These are phyloP conservation scores for Phycodurus eques DNA, from an alignment of 2,113 vertebrate genomes.

Conservation along the genomic window DNA sequence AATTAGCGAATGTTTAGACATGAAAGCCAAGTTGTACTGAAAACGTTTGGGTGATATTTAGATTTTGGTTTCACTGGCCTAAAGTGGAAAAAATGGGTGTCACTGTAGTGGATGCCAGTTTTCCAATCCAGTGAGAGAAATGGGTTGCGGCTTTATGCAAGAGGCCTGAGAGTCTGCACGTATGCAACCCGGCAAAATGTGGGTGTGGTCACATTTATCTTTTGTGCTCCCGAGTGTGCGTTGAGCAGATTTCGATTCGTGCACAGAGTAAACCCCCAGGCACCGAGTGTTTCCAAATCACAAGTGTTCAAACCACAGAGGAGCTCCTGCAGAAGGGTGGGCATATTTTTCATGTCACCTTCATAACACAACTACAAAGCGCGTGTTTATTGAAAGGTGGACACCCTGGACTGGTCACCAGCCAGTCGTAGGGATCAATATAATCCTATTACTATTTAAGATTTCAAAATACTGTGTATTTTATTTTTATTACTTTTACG, in stretches of 20 bases:
- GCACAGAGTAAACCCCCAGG: not conserved
- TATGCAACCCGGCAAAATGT: constrained; percentile 24
- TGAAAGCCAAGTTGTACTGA: not conserved
- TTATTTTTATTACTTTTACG: too few relatives aligned
- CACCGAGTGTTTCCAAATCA: not conserved
- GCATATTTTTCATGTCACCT: not conserved
- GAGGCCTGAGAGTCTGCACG: constrained; percentile 51
- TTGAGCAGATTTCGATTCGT: not conserved
- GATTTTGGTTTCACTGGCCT: not conserved
- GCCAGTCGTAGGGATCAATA: too few relatives aligned
- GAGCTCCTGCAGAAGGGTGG: not conserved
- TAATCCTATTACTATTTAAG: too few relatives aligned
- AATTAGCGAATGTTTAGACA: not conserved
- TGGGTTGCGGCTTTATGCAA: constrained; percentile 12
- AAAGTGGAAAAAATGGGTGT: not conserved
- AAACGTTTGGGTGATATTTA: not conserved
- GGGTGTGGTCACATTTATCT: not conserved
- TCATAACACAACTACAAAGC: not conserved
- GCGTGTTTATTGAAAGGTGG: not conserved
- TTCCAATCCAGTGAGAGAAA: constrained; percentile 11
- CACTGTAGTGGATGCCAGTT: not conserved
- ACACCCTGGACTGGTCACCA: not conserved
- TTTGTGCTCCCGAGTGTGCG: not conserved
- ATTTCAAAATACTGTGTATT: too few relatives aligned
- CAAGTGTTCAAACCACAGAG: not conserved